Base-by-base conservation (phyloP, 2,113 vertebrate genomes). In the Chaenogobius annularis region DNA sequence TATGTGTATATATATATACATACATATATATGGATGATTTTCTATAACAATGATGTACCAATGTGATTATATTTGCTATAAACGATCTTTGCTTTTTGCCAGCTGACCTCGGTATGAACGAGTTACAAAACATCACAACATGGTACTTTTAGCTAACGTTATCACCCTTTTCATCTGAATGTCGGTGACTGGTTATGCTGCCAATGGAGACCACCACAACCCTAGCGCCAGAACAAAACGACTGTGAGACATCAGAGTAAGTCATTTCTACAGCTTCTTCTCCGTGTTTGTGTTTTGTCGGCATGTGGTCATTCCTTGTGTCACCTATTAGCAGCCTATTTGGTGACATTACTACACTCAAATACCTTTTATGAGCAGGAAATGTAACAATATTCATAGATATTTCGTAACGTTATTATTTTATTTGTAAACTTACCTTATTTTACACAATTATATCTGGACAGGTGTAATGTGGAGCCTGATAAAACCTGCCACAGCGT, bases 171-270 rank as follows among this genome's bases (percentile, higher is more conserved):
- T 61, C 7, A 61, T 5, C 5, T 69, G 75, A 22, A 64, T 72
- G 31, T 59, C 37, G 58, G 31, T 14, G n/a, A 35, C 37, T 15
- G 48, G 62, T 47, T 64, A 85, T 90, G 83, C 13, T 47, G 72
- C 66, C 17, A 47, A 87, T 84, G 83, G 86, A 89, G 62, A 77
- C 85, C 0, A 50, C 55, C 52, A 48, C 80, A n/a, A 23, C 73
- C 6, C 69, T 82, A 35, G 47, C 52, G 58, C 54, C 76, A 6
- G 79, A 91, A 55, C 91, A 92, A 31, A 85, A 69, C 87, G 91
- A 93, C 14, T 80, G 85, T 87, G 92, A 93, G 62, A 71, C 87
- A 19, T 63, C 61, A 40, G 90, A 90, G 93, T 94, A 46, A 93
- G 93, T 91, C 12, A 66, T 17, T 67, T 10, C 9, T 4, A 13